phyloP scores from a whole-genome alignment of 2,113 vertebrate species.

The Pedionomus torquatus region DNA sequence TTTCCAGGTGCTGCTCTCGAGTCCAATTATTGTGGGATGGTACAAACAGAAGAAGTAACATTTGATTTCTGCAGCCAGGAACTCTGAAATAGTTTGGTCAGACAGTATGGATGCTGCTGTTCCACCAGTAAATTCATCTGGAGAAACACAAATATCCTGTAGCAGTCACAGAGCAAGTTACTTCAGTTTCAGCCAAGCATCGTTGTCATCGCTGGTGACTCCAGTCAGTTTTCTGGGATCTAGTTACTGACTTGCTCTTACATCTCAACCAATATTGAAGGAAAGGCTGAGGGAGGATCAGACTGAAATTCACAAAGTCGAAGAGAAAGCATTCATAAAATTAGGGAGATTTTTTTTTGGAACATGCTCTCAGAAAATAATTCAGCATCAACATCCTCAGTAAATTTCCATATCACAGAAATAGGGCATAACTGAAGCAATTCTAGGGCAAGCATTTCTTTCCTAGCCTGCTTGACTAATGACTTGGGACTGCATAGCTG shows the following conservation, averaged over 20 bases:
- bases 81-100: background rate
- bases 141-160: background rate
- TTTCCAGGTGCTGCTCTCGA: slow-evolving; percentile 46
- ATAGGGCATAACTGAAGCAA: background rate
- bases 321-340: background rate
- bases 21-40: background rate
- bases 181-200: background rate
- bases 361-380: background rate
- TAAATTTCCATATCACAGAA: background rate
- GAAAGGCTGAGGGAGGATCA: background rate
- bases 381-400: background rate
- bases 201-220: background rate
- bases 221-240: background rate
- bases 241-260: background rate
- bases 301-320: background rate
- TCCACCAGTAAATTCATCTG: background rate
- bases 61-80: background rate
- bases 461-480: background rate
- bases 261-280: background rate
- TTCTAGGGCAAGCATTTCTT: background rate
- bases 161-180: background rate
- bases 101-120: background rate
- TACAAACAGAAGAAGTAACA: background rate
- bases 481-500: background rate
- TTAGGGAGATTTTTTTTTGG: background rate